Evolutionary conservation across 37 sponge, comb jelly and placozoan genomes (phyloP), one percentile per base, ranked within the genome.

Genomic region (Beroe forskalii): DNA sequence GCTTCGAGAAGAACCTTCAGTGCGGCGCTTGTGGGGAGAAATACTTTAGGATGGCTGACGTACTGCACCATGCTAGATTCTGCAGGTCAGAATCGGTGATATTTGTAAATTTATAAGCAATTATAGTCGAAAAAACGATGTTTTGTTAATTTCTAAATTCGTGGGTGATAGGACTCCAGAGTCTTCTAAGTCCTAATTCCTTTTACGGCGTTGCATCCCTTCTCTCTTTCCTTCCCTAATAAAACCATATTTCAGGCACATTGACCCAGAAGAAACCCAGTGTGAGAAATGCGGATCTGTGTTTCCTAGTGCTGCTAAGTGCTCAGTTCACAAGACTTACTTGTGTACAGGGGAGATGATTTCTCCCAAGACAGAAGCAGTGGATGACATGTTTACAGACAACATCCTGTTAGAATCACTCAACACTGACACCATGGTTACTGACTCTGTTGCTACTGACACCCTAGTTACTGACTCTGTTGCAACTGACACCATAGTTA

Each of bases 21-120:
- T 69, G 72, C 39, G 72, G 72, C 17, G 72, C 72, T 1, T 69
- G 72, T 69, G 72, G 72, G 72, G 72, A 69, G 72, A 69, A 36
- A 37, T 69, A 33, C 19, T 36, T 14, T 32, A 2, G 39, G 38
- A 69, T 69, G 72, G 72, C 72, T 1, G 72, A 69, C 39, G 72
- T 69, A 3, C 39, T 69, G 72, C 72, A 69, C 72, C 72, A 69
- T 69, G 72, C 72, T 3, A 69, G 12, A 19, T 69, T 32, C 72
- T 69, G 72, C 38, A 32, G 32, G 72, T 69, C 12, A 48, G 55
- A 17, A 48, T 48, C n/a, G n/a, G n/a, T n/a, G n/a, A n/a, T n/a
- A n/a, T n/a, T n/a, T n/a, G n/a, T n/a, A n/a, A n/a, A n/a, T n/a
- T n/a, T n/a, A n/a, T n/a, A n/a, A n/a, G n/a, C n/a, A n/a, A n/a